Evolutionary conservation across 1,140 invertebrate genomes (phyloP), one percentile per base, ranked within the genome.

Genomic region (Stegodyphus mimosarum): DNA sequence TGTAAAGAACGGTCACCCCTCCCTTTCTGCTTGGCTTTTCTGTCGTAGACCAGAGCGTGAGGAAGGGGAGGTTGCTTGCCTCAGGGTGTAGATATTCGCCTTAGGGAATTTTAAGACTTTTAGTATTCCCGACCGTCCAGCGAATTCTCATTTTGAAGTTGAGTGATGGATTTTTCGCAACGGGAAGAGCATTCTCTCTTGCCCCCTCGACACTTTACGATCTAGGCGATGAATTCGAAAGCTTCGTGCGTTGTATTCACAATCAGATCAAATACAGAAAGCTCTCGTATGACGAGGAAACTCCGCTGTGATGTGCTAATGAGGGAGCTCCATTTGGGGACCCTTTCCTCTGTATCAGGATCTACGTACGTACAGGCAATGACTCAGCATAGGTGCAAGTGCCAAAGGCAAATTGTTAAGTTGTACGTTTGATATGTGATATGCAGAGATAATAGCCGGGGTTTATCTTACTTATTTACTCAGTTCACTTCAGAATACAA

Each of bases 141-240:
- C 51, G 60, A 50, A 76, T 76, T 76, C 55, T 76, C 55, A 60
- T 76, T 76, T 75, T 76, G 60, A 76, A 64, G 74, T 63, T 76
- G 74, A 76, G 33, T 66, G 74, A 76, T 76, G 74, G 74, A 76
- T 76, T 66, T 76, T 49, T 17, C 2, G 60, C 6, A 15, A 60
- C 15, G 74, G 74, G 73, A 60, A 5, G 48, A 15, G 48, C 13
- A 9, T 33, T 7, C 5, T n/a, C 15, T 15, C 15, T 11, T 76
- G 6, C 74, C 74, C 74, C 9, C 10, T 7, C 60, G 51, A 18
- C 48, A 33, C 55, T n/a, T 15, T 33, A 66, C 64, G 11, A n/a
- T 33, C 33, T 48, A 50, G 18, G 55, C 74, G 55, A 63, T 51
- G 74, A 76, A 33, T 64, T 63, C 17, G 10, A 33, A 9, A 11